phyloP scores from a whole-genome alignment of 2,113 vertebrate species.

The Zosterops borbonicus region DNA sequence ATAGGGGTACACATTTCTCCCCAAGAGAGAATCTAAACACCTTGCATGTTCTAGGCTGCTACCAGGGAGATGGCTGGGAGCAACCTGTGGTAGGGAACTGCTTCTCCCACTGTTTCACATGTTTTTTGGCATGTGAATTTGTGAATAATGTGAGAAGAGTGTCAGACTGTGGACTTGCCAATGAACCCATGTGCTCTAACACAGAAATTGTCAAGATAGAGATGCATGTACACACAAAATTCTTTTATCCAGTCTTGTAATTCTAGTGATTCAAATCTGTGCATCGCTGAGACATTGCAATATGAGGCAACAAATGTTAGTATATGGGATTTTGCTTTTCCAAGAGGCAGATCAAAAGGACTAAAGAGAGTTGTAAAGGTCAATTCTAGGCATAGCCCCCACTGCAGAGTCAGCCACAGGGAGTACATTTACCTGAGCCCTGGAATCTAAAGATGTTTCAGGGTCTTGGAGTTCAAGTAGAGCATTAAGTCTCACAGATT shows the following conservation, averaged over 20 bases:
- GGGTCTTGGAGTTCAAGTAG: not conserved
- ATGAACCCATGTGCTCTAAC: not conserved
- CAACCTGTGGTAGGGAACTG: not conserved
- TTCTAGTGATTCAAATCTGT: not conserved
- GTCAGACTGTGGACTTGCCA: not conserved
- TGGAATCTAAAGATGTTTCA: accelerated
- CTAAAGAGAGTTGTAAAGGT: not conserved
- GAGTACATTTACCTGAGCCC: not conserved
- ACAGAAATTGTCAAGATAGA: not conserved
- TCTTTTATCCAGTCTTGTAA: not conserved
- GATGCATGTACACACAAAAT: accelerated
- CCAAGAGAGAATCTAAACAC: not conserved
- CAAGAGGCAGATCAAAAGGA: not conserved
- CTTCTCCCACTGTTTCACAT: not conserved
- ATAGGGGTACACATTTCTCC: not conserved
- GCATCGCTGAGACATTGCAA: accelerated
- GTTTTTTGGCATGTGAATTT: not conserved
- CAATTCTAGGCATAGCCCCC: not conserved
- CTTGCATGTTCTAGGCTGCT: not conserved
- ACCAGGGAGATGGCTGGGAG: not conserved
- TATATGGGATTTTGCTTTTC: not conserved
- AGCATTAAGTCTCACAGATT: not conserved
- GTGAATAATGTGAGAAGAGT: not conserved
- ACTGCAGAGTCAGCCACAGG: not conserved
- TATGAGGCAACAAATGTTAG: not conserved